Conservation (phyloP, 2,888 invertebrate species). For the Polia nebulosa region DNA sequence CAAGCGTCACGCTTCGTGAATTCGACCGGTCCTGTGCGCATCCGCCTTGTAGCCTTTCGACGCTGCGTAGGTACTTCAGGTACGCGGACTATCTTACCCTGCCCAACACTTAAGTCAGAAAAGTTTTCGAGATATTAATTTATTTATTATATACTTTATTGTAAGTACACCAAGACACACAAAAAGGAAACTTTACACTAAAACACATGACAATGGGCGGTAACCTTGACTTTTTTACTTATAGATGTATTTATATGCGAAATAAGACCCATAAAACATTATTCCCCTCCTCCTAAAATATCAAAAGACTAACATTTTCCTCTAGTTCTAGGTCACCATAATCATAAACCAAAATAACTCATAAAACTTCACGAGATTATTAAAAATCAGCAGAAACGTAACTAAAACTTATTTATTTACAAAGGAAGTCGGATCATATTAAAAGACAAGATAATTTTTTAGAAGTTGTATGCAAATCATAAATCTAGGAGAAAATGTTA, state of each 20-base stretch:
- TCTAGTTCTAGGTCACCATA: conserved; percentile 23
- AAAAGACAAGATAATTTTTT: conserved; percentile 10
- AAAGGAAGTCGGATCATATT: conserved; percentile 38
- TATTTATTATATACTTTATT: no score
- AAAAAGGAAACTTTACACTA: no score
- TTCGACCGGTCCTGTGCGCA: not conserved
- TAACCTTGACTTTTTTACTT: not conserved
- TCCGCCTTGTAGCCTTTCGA: not conserved
- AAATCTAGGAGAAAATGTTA: conserved; percentile 25
- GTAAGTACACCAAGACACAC: no score
- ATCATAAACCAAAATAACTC: conserved; percentile 28
- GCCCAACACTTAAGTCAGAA: not conserved
- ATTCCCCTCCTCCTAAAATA: not conserved
- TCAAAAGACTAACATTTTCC: not conserved
- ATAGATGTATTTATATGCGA: not conserved
- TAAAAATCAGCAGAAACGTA: conserved; percentile 10
- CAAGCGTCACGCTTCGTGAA: no score
- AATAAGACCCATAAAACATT: not conserved
- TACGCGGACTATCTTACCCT: not conserved
- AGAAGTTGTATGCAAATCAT: conserved; percentile 16
- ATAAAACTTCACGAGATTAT: conserved; percentile 26
- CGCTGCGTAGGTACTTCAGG: not conserved
- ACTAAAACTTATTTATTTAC: conserved; percentile 34
- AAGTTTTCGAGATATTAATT: not conserved
- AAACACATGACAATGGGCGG: no score